These are phyloP conservation scores for Fistularia tabacaria DNA, from an alignment of 2,797 vertebrate species.

Conservation along the genomic window DNA sequence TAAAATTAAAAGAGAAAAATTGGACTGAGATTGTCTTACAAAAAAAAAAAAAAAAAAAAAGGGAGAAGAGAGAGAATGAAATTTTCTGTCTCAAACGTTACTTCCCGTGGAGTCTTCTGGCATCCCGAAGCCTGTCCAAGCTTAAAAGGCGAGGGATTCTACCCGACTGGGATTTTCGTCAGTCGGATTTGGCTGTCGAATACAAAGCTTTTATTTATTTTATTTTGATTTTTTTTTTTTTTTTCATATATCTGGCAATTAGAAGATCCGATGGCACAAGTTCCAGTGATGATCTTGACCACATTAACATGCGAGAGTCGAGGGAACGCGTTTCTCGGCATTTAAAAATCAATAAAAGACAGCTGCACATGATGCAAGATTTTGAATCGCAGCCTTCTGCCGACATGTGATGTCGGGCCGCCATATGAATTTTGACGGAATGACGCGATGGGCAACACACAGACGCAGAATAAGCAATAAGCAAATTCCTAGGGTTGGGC, in stretches of 20 bases:
- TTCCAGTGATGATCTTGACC: neutral
- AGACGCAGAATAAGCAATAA: too few relatives aligned
- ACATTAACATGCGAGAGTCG: neutral
- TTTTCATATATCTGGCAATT: neutral
- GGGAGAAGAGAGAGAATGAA: too few relatives aligned
- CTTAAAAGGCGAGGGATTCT: too few relatives aligned
- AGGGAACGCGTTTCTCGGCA: neutral
- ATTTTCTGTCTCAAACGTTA: too few relatives aligned
- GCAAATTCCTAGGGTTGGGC: too few relatives aligned
- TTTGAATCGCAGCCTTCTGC: neutral
- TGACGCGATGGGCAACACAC: neutral
- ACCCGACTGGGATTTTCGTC: neutral
- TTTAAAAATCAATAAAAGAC: neutral
- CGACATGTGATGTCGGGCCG: too few relatives aligned
- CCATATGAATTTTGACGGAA: neutral
- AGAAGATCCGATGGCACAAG: neutral
- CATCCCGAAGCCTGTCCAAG: neutral
- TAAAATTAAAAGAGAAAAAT: constrained; percentile 28
- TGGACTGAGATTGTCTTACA: constrained; percentile 17
- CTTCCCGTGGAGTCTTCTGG: too few relatives aligned
- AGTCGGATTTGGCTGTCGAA: neutral
- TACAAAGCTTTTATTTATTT: neutral
- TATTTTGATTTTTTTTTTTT: neutral
- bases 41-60: constrained; percentile 2
- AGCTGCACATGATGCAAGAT: neutral